phyloP scores from a whole-genome alignment of 2,888 invertebrate genomes.

The Dioctria rufipes region DNA sequence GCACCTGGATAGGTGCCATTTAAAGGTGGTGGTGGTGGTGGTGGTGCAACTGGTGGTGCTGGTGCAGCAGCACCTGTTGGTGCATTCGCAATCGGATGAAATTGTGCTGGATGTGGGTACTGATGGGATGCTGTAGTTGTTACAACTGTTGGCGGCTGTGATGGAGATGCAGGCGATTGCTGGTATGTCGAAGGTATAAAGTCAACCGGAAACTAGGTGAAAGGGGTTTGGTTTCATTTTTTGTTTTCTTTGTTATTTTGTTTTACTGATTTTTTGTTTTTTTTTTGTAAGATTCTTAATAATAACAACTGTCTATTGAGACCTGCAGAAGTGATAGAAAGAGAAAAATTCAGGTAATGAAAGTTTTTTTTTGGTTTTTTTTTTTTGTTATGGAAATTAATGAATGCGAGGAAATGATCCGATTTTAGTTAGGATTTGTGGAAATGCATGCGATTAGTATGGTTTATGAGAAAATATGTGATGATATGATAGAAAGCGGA shows the following conservation, averaged over 20 bases:
- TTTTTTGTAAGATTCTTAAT: constrained; percentile 43
- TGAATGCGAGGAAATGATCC: not conserved
- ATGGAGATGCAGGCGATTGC: constrained; percentile 56
- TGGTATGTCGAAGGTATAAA: constrained; percentile 63
- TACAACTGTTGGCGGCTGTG: constrained; percentile 52
- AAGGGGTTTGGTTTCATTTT: constrained; percentile 56
- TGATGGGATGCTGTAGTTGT: constrained; percentile 56
- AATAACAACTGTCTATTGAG: constrained; percentile 57
- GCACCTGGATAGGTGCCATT: constrained; percentile 49
- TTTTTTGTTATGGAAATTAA: not conserved
- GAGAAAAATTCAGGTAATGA: constrained; percentile 21
- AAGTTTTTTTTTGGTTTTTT: not conserved
- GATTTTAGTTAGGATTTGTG: not conserved
- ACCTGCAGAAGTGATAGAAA: constrained; percentile 56
- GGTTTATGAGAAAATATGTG: not conserved
- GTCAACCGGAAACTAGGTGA: constrained; percentile 67
- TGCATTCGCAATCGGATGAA: constrained; percentile 46
- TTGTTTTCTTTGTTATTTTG: constrained; percentile 30
- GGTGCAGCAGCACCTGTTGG: constrained; percentile 24
- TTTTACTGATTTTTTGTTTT: too few species aligned
- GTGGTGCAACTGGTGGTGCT: constrained; percentile 19
- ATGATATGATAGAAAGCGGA: not conserved
- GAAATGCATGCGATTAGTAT: constrained; percentile 15
- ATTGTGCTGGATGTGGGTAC: constrained; percentile 40
- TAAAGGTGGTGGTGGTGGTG: constrained; percentile 1